Base-by-base conservation (phyloP, 1,140 invertebrate genomes). In the Neotoxoptera formosana region DNA sequence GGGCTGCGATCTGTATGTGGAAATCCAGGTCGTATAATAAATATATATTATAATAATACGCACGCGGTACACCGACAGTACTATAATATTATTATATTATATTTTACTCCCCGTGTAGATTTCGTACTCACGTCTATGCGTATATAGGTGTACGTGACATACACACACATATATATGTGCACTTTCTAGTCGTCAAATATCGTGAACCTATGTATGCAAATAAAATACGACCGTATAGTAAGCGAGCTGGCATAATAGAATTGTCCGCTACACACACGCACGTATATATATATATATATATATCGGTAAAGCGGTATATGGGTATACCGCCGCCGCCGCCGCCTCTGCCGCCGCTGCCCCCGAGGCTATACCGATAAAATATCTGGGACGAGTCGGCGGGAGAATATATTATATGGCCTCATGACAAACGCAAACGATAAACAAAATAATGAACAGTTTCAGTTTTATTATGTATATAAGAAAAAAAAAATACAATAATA, bases 151-250 rank as follows among this genome's bases (percentile, higher is more conserved):
- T 51, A 51, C 51, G 20, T 51, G 3, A 53, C 21, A 53, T 21
- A 53, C 20, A 23, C 6, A 51, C 14, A 48, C 48, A 48, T 47
- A 47, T 47, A 7, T 41, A 23, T 25, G 83, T 11, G 83, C 83
- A 83, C 76, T 83, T 83, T 83, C 76, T 83, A 83, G 76, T 83
- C 76, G 34, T 83, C 76, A 84, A 84, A 84, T n/a, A n/a, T 84
- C 45, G 83, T 84, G 36, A 84, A 84, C 36, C 36, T 84, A 84
- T 45, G 36, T 84, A 45, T 30, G 83, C 23, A 45, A 41, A 84
- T 84, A 41, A 45, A 84, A 84, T 84, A 84, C 36, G 83, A 45
- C 36, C 83, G n/a, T n/a, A n/a, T n/a, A 84, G 83, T 84, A 45
- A 84, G 41, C 23, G n/a, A n/a, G 34, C 21, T 23, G 21, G 21